Percentiles rank a stretch among this genome's conserved stretches.
phyloP scores from a whole-genome alignment of 1,140 invertebrate genomes.

The Habropoda laboriosa region DNA sequence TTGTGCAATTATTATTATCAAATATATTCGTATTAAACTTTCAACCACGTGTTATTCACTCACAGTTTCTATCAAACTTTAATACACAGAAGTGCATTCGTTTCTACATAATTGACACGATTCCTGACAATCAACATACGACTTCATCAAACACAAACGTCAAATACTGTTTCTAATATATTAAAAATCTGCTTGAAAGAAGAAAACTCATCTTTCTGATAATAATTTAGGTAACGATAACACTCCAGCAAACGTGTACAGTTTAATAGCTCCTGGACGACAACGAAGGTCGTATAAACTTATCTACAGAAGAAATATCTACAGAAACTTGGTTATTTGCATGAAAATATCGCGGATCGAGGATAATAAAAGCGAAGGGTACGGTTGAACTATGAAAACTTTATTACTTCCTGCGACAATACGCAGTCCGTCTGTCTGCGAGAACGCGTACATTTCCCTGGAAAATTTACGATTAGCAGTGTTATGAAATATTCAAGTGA shows the following conservation, averaged over 20 bases:
- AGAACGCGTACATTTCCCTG: constrained; percentile 30
- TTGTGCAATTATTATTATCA: too few species aligned
- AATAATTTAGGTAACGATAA: neutral
- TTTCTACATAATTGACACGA: too few species aligned
- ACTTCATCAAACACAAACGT: too few species aligned
- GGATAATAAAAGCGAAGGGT: constrained; percentile 43
- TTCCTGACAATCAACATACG: too few species aligned
- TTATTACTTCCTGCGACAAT: constrained; percentile 36
- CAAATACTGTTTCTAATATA: too few species aligned
- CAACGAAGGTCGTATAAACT: neutral
- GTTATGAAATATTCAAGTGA: constrained; percentile 10
- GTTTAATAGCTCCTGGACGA: neutral
- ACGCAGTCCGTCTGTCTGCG: neutral
- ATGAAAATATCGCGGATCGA: constrained; percentile 21
- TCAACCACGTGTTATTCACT: too few species aligned
- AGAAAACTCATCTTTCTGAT: too few species aligned
- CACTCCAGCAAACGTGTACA: neutral
- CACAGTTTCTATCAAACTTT: too few species aligned
- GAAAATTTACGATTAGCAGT: constrained; percentile 26
- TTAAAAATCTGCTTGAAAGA: too few species aligned
- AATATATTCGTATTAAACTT: too few species aligned
- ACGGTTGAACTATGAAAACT: constrained; percentile 46
- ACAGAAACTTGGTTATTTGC: neutral
- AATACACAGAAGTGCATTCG: too few species aligned
- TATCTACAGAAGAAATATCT: neutral